Evolutionary conservation across 2,888 invertebrate genomes (phyloP).

Genomic region (Eupithecia abbreviata): DNA sequence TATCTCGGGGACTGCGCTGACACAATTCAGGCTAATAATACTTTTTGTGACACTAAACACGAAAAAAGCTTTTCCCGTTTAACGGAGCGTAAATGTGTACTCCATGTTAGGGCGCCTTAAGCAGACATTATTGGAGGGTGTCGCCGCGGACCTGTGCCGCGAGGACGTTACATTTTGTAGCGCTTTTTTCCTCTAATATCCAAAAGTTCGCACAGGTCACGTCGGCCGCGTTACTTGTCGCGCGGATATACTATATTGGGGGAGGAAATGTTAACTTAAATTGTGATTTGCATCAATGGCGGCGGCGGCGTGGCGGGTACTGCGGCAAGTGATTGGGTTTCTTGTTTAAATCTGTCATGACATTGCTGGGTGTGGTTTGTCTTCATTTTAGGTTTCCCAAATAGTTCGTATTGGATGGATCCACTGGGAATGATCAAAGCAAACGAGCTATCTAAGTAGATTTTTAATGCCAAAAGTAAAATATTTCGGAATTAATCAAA

Average conservation of each 20-base stretch:
- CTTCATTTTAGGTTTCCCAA: neutral
- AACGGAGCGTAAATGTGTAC: conserved; percentile 84
- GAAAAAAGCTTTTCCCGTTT: conserved; percentile 83
- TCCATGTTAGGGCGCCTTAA: conserved; percentile 81
- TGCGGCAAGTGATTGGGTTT: conserved; percentile 33
- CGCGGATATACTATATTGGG: conserved; percentile 54
- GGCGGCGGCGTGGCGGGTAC: conserved; percentile 32
- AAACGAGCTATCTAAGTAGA: neutral
- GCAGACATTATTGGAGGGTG: conserved; percentile 83
- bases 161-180: conserved; percentile 79
- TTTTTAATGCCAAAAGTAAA: neutral
- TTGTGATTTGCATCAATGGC: conserved; percentile 48
- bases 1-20: conserved; percentile 56
- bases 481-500: neutral
- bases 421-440: neutral
- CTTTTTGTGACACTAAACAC: conserved; percentile 84
- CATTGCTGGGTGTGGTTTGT: conserved; percentile 7
- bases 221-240: conserved; percentile 68
- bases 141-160: conserved; percentile 47
- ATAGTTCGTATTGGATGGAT: neutral
- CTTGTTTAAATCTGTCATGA: conserved; percentile 11
- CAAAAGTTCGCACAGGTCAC: conserved; percentile 73
- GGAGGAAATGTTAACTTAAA: conserved; percentile 51
- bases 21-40: conserved; percentile 83
- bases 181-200: conserved; percentile 77